A percentile compares a stretch with the other conserved stretches of the same genome.
Evolutionary conservation across 2,113 vertebrate species (phyloP).

Genomic region (Jacana jacana): DNA sequence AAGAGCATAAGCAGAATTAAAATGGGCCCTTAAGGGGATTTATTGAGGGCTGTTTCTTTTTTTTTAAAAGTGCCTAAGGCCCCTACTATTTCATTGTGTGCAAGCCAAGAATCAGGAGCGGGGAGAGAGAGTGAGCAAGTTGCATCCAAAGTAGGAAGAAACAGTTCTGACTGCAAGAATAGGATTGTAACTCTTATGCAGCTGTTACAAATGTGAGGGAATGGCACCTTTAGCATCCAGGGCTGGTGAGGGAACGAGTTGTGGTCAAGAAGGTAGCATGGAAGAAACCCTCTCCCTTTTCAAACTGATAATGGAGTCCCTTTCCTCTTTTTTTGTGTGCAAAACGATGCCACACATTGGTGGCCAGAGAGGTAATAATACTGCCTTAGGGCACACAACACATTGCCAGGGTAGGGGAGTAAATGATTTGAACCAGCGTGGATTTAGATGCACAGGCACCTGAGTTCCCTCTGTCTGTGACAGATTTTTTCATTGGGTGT

Average conservation of each 20-base stretch:
- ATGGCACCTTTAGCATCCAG: accelerated
- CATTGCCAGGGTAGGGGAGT: not conserved
- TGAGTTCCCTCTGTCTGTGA: not conserved
- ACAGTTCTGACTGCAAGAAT: not conserved
- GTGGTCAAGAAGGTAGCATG: not conserved
- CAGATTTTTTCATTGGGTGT: not conserved
- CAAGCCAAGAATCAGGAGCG: not conserved
- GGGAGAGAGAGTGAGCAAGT: not conserved
- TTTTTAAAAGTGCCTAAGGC: conserved; percentile 15
- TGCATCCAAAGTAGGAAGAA: not conserved
- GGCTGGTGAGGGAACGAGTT: not conserved
- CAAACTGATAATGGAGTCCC: not conserved
- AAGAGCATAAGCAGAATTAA: conserved; percentile 59
- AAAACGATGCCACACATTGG: not conserved
- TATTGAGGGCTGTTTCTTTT: not conserved
- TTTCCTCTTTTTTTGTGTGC: not conserved
- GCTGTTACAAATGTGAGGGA: not conserved
- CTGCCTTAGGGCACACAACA: not conserved
- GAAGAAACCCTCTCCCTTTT: not conserved
- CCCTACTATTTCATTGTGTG: conserved; percentile 9
- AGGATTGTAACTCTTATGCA: not conserved
- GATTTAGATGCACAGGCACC: not conserved
- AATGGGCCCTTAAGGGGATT: conserved; percentile 47
- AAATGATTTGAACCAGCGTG: not conserved
- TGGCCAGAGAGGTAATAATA: not conserved